phyloP scores from a whole-genome alignment of 2,797 vertebrate genomes.

The Lagocephalus sceleratus region DNA sequence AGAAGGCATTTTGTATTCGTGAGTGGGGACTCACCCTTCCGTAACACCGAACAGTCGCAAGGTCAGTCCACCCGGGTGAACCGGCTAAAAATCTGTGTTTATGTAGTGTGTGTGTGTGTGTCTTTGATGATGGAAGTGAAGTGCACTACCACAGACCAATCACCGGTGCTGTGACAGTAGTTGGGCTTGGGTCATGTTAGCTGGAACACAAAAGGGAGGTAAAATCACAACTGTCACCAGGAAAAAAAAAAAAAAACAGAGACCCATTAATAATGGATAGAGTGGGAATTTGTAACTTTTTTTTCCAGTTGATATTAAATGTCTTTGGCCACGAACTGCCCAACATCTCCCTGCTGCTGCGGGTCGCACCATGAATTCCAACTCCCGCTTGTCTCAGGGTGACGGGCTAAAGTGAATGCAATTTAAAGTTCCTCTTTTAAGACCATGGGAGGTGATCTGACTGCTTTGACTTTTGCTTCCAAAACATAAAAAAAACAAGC shows the following conservation, averaged over 20 bases:
- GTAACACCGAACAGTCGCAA: conserved; percentile 24
- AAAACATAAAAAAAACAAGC: conserved; percentile 4
- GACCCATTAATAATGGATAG: conserved; percentile 39
- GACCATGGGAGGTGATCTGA: background rate
- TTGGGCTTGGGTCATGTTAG: conserved; percentile 25
- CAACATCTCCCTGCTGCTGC: conserved; percentile 2
- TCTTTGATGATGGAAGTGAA: conserved; percentile 5
- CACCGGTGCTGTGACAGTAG: conserved; percentile 33
- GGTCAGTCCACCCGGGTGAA: conserved; percentile 44
- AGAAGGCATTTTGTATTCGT: conserved; percentile 30
- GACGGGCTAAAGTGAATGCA: conserved; percentile 16
- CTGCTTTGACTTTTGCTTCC: conserved; percentile 5
- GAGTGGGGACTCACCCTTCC: conserved; percentile 44
- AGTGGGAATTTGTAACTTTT: conserved; percentile 16
- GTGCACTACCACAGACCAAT: conserved; percentile 30
- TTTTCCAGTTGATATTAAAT: conserved; percentile 6
- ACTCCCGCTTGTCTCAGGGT: conserved; percentile 11
- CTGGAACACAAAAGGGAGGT: conserved; percentile 14
- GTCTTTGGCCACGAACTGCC: background rate
- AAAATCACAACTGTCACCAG: conserved; percentile 37
- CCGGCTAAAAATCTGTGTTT: conserved; percentile 9
- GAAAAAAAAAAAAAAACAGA: conserved; percentile 18
- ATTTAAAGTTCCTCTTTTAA: conserved; percentile 29
- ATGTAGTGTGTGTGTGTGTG: background rate
- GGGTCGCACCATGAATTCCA: conserved; percentile 19